A percentile compares a stretch with the other conserved stretches of the same genome.
These are phyloP conservation scores for Salvelinus sp. DNA, from an alignment of 2,113 vertebrate genomes.

Conservation along the genomic window DNA sequence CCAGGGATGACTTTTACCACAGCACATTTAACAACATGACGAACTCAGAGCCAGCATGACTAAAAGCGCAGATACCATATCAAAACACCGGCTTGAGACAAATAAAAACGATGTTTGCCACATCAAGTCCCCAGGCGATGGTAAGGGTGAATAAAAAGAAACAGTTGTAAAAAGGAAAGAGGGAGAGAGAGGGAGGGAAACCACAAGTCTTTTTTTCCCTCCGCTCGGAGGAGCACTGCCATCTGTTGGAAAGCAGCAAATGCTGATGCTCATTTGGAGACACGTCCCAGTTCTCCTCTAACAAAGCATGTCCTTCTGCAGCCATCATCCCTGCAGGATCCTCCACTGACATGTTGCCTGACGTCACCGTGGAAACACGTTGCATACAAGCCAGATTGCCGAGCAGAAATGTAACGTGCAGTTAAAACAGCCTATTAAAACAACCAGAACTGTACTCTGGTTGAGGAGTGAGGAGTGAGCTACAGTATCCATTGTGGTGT, in stretches of 20 bases:
- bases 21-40: slow-evolving; percentile 45
- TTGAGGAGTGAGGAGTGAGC: slow-evolving; percentile 23
- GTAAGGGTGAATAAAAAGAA: slow-evolving; percentile 58
- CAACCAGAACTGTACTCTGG: not conserved
- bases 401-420: slow-evolving; percentile 4
- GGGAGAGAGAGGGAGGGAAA: slow-evolving; percentile 22
- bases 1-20: slow-evolving; percentile 50
- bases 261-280: slow-evolving; percentile 58
- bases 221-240: slow-evolving; percentile 56
- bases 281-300: slow-evolving; percentile 50
- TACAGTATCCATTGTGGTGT: not conserved
- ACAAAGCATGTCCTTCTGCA: slow-evolving; percentile 56
- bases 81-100: slow-evolving; percentile 47
- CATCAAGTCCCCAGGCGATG: slow-evolving; percentile 44
- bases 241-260: slow-evolving; percentile 66
- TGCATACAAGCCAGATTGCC: slow-evolving; percentile 15
- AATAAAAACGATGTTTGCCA: slow-evolving; percentile 59
- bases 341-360: slow-evolving; percentile 47
- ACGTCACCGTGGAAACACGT: slow-evolving; percentile 54
- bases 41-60: slow-evolving; percentile 37
- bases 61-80: slow-evolving; percentile 49
- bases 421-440: slow-evolving; percentile 29
- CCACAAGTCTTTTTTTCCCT: slow-evolving; percentile 39
- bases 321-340: slow-evolving; percentile 33
- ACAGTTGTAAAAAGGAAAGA: slow-evolving; percentile 50